These are phyloP conservation scores for Channallabes apus DNA, from an alignment of 2,797 vertebrate species.

Conservation along the genomic window DNA sequence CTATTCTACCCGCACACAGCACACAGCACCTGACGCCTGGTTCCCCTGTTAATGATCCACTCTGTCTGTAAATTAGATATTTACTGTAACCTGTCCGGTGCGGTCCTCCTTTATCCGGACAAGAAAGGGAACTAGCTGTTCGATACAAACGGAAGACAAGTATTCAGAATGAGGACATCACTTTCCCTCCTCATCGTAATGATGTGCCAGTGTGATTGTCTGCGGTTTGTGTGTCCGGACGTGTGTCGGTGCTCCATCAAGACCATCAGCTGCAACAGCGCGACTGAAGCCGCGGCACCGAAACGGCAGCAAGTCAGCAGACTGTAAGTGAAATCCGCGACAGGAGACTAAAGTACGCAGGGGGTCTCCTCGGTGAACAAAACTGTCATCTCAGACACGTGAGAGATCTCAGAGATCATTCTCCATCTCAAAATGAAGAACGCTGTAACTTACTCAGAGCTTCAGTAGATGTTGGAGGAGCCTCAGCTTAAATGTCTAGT, in stretches of 20 bases:
- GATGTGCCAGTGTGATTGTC: constrained; percentile 17
- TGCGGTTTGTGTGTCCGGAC: constrained; percentile 61
- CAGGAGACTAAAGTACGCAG: no score
- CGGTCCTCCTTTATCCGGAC: neutral
- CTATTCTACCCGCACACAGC: neutral
- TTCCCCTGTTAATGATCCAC: neutral
- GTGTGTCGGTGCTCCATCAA: constrained; percentile 64
- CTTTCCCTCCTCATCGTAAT: constrained; percentile 7
- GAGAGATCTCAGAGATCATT: neutral
- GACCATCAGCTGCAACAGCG: constrained; percentile 62
- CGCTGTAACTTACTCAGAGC: neutral
- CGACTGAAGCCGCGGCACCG: constrained; percentile 54
- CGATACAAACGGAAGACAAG: neutral
- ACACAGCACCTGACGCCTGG: no score
- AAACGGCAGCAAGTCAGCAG: constrained; percentile 45
- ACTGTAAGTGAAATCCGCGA: constrained; percentile 56
- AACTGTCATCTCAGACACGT: neutral
- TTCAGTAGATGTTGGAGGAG: neutral
- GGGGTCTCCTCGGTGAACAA: neutral
- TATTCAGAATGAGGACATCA: constrained; percentile 27
- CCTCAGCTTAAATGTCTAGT: neutral
- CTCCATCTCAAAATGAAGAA: neutral
- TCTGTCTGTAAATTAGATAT: neutral
- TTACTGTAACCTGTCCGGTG: neutral
- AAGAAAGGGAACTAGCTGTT: neutral